phyloP scores from a whole-genome alignment of 2,797 vertebrate species.

The Sitta carolinensis region DNA sequence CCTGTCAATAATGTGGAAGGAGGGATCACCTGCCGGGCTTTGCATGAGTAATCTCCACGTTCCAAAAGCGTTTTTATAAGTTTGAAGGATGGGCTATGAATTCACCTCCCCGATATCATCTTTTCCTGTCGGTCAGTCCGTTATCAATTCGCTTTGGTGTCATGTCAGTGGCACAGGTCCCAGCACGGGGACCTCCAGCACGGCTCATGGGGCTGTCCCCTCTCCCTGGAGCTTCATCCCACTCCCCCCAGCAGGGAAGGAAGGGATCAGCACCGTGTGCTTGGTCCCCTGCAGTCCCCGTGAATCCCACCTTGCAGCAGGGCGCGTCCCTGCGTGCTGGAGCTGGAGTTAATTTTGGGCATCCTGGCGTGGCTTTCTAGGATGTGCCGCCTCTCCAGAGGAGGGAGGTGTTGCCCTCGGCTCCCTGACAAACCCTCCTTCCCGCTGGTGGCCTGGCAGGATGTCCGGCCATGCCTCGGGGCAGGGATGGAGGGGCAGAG shows the following conservation, averaged over 20 bases:
- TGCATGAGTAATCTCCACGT: slow-evolving; percentile 50
- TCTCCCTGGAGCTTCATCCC: accelerated
- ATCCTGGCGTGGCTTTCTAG: neutral
- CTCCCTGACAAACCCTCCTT: neutral
- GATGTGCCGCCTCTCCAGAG: neutral
- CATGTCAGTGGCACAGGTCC: neutral
- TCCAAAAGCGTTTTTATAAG: slow-evolving; percentile 60
- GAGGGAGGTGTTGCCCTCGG: neutral
- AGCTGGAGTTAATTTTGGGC: neutral
- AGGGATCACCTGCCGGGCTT: slow-evolving; percentile 63
- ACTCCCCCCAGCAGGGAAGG: neutral
- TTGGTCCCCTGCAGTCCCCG: accelerated
- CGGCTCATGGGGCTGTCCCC: accelerated
- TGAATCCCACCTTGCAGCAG: neutral
- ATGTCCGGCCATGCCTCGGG: neutral
- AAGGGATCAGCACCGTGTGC: neutral
- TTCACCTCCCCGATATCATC: slow-evolving; percentile 38
- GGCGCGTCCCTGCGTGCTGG: accelerated
- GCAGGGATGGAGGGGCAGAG: neutral
- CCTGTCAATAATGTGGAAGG: slow-evolving; percentile 66
- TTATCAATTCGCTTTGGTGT: neutral
- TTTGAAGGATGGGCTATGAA: slow-evolving; percentile 60
- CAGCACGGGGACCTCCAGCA: neutral
- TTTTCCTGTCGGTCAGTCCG: slow-evolving; percentile 13
- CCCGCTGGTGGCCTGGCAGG: neutral